Percentiles rank a stretch among this genome's conserved stretches.
These are phyloP conservation scores for Alviniconcha strummeri DNA, from an alignment of 2,888 invertebrate genomes.

Conservation along the genomic window DNA sequence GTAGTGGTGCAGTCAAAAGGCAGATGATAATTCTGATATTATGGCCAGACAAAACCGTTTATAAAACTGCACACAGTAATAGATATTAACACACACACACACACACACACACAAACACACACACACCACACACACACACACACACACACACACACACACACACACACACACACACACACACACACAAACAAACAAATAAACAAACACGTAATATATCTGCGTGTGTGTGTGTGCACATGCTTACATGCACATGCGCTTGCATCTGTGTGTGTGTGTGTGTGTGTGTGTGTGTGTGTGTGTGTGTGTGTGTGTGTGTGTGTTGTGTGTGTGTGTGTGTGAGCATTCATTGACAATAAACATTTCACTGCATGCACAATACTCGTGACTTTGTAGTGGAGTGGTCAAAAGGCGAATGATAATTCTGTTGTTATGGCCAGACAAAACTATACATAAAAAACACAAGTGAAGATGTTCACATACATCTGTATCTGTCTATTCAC, in stretches of 20 bases:
- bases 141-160: conserved; percentile 8
- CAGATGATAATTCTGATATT: no score
- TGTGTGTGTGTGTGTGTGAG: not conserved
- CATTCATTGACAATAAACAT: not conserved
- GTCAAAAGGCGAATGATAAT: no score
- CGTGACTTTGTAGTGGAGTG: no score
- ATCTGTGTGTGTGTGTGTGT: not conserved
- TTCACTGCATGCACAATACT: not conserved
- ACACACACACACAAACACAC: not conserved
- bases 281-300: conserved; percentile 9
- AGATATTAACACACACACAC: not conserved
- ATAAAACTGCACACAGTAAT: no score
- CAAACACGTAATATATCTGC: not conserved
- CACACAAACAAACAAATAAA: not conserved
- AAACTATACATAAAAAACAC: no score
- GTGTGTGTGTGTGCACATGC: not conserved
- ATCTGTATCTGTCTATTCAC: no score
- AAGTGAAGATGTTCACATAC: no score
- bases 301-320: not conserved
- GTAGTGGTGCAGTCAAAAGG: no score
- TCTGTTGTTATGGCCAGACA: no score
- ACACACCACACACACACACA: not conserved
- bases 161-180: conserved; percentile 25
- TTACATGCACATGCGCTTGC: not conserved
- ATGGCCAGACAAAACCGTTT: no score